Evolutionary conservation across 2,113 vertebrate species (phyloP).

Genomic region (Cyrtonyx montezumae): DNA sequence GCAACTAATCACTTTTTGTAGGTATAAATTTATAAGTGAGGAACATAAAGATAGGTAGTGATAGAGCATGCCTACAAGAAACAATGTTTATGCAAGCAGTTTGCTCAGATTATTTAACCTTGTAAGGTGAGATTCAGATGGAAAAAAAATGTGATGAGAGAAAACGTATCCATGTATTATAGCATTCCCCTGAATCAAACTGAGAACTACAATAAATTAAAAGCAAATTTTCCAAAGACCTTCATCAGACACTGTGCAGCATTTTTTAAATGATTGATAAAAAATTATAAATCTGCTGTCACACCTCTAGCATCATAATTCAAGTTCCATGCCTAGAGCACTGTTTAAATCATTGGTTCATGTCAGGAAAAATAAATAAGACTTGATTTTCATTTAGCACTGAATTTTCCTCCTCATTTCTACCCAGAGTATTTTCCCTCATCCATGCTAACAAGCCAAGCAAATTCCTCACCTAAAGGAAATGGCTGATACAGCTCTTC

Average conservation of each 20-base stretch:
- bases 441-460: background rate
- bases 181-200: background rate
- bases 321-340: background rate
- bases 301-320: conserved; percentile 12
- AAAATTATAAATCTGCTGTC: conserved; percentile 36
- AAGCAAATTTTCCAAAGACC: conserved; percentile 23
- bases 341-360: conserved; percentile 17
- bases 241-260: conserved; percentile 19
- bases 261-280: conserved; percentile 51
- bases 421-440: background rate
- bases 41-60: background rate
- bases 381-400: background rate
- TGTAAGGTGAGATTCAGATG: background rate
- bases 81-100: background rate
- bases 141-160: background rate
- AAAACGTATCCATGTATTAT: background rate
- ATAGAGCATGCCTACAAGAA: background rate
- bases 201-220: conserved; percentile 37
- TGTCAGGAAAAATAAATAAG: conserved; percentile 33
- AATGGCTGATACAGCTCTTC: background rate
- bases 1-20: background rate
- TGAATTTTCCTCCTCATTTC: background rate
- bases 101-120: conserved; percentile 25
- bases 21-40: background rate
- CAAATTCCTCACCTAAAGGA: background rate